These are phyloP conservation scores for Biston stratarius DNA, from an alignment of 2,888 invertebrate species.

Conservation along the genomic window DNA sequence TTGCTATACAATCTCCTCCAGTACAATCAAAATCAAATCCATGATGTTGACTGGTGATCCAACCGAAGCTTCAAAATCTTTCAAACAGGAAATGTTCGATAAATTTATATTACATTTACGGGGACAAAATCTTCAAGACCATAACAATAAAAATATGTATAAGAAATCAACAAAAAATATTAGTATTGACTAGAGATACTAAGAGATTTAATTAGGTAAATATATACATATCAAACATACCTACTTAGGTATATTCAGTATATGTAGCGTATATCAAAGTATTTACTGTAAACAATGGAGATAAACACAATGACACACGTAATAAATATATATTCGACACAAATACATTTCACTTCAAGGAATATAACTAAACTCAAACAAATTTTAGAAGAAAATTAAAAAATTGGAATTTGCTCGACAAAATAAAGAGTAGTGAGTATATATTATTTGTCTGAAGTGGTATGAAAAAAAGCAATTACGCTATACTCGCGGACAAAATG, in stretches of 20 bases:
- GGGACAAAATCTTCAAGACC: background rate
- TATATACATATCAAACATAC: background rate
- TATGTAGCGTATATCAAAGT: constrained; percentile 1
- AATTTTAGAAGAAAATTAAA: background rate
- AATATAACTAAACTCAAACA: background rate
- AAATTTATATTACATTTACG: background rate
- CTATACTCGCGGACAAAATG: background rate
- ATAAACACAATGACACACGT: constrained; percentile 27
- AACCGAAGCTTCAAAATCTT: constrained; percentile 13
- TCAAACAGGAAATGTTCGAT: background rate
- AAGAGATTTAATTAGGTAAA: background rate
- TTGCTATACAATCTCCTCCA: constrained; percentile 26
- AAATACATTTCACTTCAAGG: background rate
- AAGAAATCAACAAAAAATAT: too few species aligned
- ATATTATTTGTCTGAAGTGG: too few species aligned
- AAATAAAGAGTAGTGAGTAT: background rate
- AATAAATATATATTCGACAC: constrained; percentile 22
- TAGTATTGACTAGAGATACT: constrained; percentile 17
- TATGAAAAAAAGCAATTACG: background rate
- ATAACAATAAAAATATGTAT: too few species aligned
- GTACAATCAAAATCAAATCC: constrained; percentile 32
- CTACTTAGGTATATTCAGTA: background rate
- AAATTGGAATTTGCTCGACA: background rate
- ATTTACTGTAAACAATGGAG: constrained; percentile 20
- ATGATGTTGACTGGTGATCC: constrained; percentile 23